Conservation (phyloP, 2,888 invertebrate species). For the Entomobrya proxima region DNA sequence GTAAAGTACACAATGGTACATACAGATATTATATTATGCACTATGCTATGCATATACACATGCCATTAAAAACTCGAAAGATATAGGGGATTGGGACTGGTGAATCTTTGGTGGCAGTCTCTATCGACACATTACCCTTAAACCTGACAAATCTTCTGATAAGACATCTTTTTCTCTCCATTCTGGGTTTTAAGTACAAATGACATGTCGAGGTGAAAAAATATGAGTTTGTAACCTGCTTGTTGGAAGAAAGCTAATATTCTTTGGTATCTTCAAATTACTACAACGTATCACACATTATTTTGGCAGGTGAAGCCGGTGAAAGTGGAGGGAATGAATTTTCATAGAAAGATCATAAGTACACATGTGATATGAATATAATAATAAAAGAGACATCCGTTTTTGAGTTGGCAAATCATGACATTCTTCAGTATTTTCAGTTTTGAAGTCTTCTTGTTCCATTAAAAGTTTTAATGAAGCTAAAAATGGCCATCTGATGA, state of each 20-base stretch:
- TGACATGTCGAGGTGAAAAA: slow-evolving; percentile 1
- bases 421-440: no score
- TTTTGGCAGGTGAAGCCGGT: no score
- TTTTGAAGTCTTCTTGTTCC: neutral
- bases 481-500: neutral
- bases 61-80: neutral
- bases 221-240: neutral
- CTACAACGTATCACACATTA: no score
- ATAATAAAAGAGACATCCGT: no score
- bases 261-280: no score
- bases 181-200: slow-evolving; percentile 1
- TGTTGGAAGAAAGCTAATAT: no score
- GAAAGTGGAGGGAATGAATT: no score
- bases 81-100: neutral
- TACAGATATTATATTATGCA: no score
- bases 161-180: neutral
- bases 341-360: no score
- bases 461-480: slow-evolving; percentile 28
- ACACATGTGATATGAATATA: no score
- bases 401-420: no score
- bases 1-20: neutral
- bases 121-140: neutral
- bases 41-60: neutral
- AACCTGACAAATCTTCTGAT: neutral
- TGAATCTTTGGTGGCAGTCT: neutral